phyloP scores from a whole-genome alignment of 1,140 invertebrate genomes.

The Spodoptera frugiperda region DNA sequence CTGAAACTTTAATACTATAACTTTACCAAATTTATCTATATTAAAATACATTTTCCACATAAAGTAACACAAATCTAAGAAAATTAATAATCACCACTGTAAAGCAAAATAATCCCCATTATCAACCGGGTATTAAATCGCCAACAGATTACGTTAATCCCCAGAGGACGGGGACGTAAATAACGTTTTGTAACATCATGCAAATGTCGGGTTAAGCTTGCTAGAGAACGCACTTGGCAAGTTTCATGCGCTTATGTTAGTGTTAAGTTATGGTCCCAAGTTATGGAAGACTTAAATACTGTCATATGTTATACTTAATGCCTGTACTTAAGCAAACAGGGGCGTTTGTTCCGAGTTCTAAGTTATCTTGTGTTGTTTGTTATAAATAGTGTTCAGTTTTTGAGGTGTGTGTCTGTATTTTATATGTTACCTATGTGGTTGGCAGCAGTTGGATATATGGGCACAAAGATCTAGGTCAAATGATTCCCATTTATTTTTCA shows the following conservation, averaged over 20 bases:
- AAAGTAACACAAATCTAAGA: too few species aligned
- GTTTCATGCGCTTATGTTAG: conserved; percentile 2
- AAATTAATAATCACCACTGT: too few species aligned
- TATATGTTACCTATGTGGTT: too few species aligned
- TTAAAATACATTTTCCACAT: too few species aligned
- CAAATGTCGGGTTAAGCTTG: conserved; percentile 18
- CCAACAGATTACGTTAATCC: conserved; percentile 20
- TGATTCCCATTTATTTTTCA: too few species aligned
- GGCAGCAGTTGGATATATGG: too few species aligned
- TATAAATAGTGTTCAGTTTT: not conserved
- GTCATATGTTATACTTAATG: conserved; percentile 32
- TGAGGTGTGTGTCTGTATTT: not conserved
- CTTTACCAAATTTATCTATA: too few species aligned
- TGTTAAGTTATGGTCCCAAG: conserved; percentile 13
- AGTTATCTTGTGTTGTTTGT: not conserved
- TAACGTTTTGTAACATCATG: conserved; percentile 40
- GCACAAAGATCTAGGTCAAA: too few species aligned
- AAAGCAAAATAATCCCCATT: too few species aligned
- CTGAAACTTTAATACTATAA: too few species aligned
- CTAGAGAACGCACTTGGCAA: conserved; percentile 17
- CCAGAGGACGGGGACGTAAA: conserved; percentile 14
- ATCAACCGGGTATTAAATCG: not conserved
- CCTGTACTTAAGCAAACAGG: conserved; percentile 1
- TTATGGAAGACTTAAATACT: conserved; percentile 26
- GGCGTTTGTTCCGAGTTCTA: not conserved